Conservation (phyloP, 2,888 invertebrate species). For the Archips crataeganus region DNA sequence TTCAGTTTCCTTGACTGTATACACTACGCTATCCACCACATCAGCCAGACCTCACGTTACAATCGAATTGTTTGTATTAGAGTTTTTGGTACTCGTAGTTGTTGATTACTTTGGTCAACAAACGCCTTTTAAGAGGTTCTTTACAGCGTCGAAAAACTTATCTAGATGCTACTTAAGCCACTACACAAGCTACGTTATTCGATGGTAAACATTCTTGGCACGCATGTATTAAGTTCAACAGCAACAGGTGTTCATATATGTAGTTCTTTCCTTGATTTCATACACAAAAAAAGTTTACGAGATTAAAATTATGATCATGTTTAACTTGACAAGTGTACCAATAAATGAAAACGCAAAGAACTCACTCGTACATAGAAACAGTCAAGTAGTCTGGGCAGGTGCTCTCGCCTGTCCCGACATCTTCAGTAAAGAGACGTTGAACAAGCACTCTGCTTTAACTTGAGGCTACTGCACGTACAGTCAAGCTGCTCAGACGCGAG, state of each 20-base stretch:
- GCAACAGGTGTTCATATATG: slow-evolving; percentile 18
- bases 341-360: slow-evolving; percentile 38
- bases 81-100: slow-evolving; percentile 37
- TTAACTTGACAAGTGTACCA: not conserved
- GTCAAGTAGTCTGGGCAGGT: slow-evolving; percentile 39
- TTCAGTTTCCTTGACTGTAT: no score
- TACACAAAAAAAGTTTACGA: slow-evolving; percentile 5
- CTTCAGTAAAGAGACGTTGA: slow-evolving; percentile 76
- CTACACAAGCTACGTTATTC: slow-evolving; percentile 46
- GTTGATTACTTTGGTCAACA: slow-evolving; percentile 46
- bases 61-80: slow-evolving; percentile 18
- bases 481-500: slow-evolving; percentile 37
- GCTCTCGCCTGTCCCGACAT: slow-evolving; percentile 54
- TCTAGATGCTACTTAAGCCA: slow-evolving; percentile 49
- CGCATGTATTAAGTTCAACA: slow-evolving; percentile 4
- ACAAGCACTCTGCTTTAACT: slow-evolving; percentile 74
- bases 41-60: not conserved
- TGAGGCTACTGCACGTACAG: slow-evolving; percentile 67
- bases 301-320: slow-evolving; percentile 15
- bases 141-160: slow-evolving; percentile 54
- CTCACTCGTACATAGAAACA: slow-evolving; percentile 29
- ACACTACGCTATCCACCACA: not conserved
- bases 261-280: slow-evolving; percentile 9
- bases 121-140: slow-evolving; percentile 49
- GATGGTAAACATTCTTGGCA: slow-evolving; percentile 49